phyloP scores from a whole-genome alignment of 2,797 vertebrate genomes.

The Triplophysa yarkandensis region DNA sequence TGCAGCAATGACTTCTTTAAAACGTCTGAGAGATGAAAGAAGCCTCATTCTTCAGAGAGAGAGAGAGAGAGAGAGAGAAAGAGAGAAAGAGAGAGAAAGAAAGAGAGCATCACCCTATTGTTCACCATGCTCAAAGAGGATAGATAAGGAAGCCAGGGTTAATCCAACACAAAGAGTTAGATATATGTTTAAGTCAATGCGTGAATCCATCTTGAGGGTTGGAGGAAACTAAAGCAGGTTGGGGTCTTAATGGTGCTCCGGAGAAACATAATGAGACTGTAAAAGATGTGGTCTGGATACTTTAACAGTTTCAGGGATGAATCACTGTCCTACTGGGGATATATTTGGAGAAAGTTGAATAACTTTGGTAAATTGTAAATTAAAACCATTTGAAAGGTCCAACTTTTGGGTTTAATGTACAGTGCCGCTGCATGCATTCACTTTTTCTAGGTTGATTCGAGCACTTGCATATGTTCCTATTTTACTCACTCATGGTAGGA shows the following conservation, averaged over 20 bases:
- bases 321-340: not conserved
- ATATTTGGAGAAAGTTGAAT: not conserved
- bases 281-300: not conserved
- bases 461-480: no score
- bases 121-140: constrained; percentile 20
- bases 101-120: constrained; percentile 9
- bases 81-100: constrained; percentile 3
- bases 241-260: not conserved
- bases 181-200: not conserved
- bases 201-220: not conserved
- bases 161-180: not conserved
- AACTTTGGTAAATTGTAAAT: no score
- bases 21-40: constrained; percentile 21
- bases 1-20: not conserved
- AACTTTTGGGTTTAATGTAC: no score
- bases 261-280: not conserved
- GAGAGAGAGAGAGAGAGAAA: no score
- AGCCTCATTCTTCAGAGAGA: not conserved
- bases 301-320: not conserved
- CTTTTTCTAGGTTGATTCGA: no score
- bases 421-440: no score
- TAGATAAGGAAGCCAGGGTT: constrained; percentile 1
- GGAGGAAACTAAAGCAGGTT: not conserved
- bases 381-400: no score
- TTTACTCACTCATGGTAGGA: no score